Base-by-base conservation (phyloP, 2,797 vertebrate species). In the Echeneis naucrates region DNA sequence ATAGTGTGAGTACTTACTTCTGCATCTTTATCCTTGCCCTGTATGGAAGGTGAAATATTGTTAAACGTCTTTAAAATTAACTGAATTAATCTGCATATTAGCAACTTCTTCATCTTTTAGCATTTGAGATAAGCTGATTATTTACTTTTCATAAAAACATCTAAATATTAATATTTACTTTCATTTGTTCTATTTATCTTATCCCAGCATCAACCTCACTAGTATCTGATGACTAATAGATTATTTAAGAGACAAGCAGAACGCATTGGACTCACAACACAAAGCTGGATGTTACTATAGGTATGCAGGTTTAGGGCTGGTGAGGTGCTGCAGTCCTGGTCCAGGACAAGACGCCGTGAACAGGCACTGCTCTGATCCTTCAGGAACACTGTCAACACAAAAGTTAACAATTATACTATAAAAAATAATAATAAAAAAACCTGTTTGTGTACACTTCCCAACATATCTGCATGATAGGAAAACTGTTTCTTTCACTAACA, bases 321-420 rank as follows among this genome's bases (percentile, higher is more conserved):
- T 62, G 93, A 73, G n/a, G 50, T 42, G 59, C 63, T 60, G 66
- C 95, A 95, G 78, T 92, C 89, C 55, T 68, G 63, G 7, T 80
- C 33, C 71, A 94, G 76, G 56, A 71, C 55, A 42, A 94, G 57
- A 19, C 5, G 86, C 6, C 88, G 86, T 12, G 81, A 75, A 71
- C 95, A 95, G 14, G 9, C 69, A 67, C 81, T 85, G 45, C 63
- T 91, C 77, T 92, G 92, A 54, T 95, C 88, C 81, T 86, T 75
- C 2, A 95, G 70, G 80, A 95, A 95, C 0, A 81, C 95, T 95
- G 83, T 1, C 17, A 51, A 85, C 17, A 44, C 30, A 68, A 44
- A 69, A 16, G 10, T 4, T 9, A 10, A 58, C 30, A 19, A 55
- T n/a, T 5, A 24, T 21, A 42, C 40, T 17, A 8, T 42, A 6